Evolutionary conservation across 2,888 invertebrate species (phyloP).

Genomic region (Azorinus chamasolen): DNA sequence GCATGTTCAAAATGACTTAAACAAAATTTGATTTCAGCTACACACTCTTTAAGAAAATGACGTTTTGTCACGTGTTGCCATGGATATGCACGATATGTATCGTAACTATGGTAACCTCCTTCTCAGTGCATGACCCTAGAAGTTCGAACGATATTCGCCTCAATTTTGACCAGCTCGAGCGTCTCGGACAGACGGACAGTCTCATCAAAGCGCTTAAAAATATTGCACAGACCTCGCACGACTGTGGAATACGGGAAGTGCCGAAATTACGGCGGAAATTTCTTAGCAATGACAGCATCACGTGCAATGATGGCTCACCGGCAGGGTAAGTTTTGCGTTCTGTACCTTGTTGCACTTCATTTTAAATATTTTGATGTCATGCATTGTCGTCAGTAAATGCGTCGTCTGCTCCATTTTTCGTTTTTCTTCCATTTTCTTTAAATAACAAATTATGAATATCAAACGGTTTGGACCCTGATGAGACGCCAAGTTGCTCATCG

Average conservation of each 20-base stretch:
- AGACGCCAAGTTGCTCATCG: too few relatives aligned
- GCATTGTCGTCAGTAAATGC: too few relatives aligned
- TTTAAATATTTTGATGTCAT: too few relatives aligned
- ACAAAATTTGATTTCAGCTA: not conserved
- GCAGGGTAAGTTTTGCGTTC: slow-evolving; percentile 81
- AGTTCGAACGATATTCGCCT: slow-evolving; percentile 68
- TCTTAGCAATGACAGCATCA: slow-evolving; percentile 74
- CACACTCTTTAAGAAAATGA: slow-evolving; percentile 47
- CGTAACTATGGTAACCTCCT: slow-evolving; percentile 39
- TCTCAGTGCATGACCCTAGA: slow-evolving; percentile 46
- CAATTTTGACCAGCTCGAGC: slow-evolving; percentile 67
- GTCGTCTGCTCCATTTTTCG: too few relatives aligned
- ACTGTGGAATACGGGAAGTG: slow-evolving; percentile 79
- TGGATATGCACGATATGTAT: slow-evolving; percentile 51
- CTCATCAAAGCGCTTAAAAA: slow-evolving; percentile 71
- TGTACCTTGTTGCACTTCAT: too few relatives aligned
- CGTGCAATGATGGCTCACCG: slow-evolving; percentile 82
- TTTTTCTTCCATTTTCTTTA: too few relatives aligned
- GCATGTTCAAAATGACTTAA: too few relatives aligned
- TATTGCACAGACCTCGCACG: slow-evolving; percentile 78
- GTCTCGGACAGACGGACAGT: slow-evolving; percentile 70
- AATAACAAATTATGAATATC: too few relatives aligned
- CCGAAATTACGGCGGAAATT: slow-evolving; percentile 76
- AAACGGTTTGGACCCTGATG: too few relatives aligned
- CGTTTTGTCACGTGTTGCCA: slow-evolving; percentile 31